Evolutionary conservation across 1,140 invertebrate species (phyloP).

Genomic region (Aphidius gifuensis): DNA sequence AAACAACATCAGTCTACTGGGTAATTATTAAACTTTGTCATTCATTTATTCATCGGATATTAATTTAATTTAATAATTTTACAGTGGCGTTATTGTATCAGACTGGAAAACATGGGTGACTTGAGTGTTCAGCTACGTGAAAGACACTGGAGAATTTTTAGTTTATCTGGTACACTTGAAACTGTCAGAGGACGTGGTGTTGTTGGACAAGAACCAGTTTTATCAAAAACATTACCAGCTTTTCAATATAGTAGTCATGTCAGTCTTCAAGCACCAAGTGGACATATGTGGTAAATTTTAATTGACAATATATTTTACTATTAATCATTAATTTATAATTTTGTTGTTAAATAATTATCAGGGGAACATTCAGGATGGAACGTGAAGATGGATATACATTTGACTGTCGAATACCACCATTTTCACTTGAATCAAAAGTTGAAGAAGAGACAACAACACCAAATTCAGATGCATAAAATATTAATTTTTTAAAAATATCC

Average conservation of each 20-base stretch:
- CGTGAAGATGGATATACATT: constrained; percentile 93
- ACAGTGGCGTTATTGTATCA: constrained; percentile 93
- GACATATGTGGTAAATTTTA: constrained; percentile 88
- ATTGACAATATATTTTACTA: background rate
- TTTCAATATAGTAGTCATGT: constrained; percentile 98
- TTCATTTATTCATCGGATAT: too few species aligned
- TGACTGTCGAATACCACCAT: constrained; percentile 94
- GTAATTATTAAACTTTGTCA: constrained; percentile 52
- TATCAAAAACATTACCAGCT: constrained; percentile 82
- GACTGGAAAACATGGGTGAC: constrained; percentile 90
- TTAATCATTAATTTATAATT: too few species aligned
- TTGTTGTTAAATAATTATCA: constrained; percentile 44
- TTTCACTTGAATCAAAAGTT: constrained; percentile 90
- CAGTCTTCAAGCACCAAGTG: constrained; percentile 93
- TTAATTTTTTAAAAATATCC: too few species aligned
- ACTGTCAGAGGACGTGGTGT: constrained; percentile 91
- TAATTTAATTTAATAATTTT: constrained; percentile 11
- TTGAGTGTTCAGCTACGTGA: constrained; percentile 88
- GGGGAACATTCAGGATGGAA: constrained; percentile 96
- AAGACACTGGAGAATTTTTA: constrained; percentile 96
- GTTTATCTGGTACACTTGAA: constrained; percentile 89
- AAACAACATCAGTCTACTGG: constrained; percentile 89
- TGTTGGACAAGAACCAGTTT: constrained; percentile 91
- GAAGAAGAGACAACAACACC: constrained; percentile 58
- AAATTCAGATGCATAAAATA: constrained; percentile 37